A percentile compares a stretch with the other conserved stretches of the same genome.
Conservation (phyloP, 2,113 vertebrate genomes). For the Amblyornis subalaris region DNA sequence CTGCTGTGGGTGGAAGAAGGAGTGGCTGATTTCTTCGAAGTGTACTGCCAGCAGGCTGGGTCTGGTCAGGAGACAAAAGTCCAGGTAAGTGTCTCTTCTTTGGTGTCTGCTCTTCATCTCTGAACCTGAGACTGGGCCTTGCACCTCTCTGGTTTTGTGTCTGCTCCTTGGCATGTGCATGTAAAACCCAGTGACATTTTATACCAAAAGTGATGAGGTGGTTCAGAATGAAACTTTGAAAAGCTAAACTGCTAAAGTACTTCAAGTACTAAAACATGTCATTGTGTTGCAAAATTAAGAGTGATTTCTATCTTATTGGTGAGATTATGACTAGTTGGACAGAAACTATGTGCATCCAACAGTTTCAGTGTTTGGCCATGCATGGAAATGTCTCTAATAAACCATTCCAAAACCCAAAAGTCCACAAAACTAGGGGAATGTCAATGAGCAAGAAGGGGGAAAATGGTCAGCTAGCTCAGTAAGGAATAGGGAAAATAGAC, state of each 20-base stretch:
- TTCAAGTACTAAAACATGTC: neutral
- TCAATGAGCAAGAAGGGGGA: neutral
- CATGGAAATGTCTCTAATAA: neutral
- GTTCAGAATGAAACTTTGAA: neutral
- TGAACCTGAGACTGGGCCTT: neutral
- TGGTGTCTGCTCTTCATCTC: neutral
- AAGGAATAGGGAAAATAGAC: neutral
- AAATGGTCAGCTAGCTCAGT: neutral
- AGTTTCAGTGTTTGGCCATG: neutral
- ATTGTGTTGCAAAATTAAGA: neutral
- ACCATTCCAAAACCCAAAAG: neutral
- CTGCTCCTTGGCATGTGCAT: neutral
- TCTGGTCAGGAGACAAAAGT: constrained; percentile 68
- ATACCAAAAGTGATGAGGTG: neutral
- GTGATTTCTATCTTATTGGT: neutral
- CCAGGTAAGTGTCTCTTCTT: constrained; percentile 69
- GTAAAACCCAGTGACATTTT: neutral
- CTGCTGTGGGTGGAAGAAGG: constrained; percentile 94
- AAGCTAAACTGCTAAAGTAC: neutral
- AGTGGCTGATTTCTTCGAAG: constrained; percentile 89
- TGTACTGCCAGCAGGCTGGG: constrained; percentile 78
- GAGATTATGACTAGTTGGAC: neutral
- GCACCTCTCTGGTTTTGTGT: neutral
- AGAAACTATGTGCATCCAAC: neutral
- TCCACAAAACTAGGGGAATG: neutral